These are phyloP conservation scores for Xiphias gladius DNA, from an alignment of 2,113 vertebrate genomes.

Conservation along the genomic window DNA sequence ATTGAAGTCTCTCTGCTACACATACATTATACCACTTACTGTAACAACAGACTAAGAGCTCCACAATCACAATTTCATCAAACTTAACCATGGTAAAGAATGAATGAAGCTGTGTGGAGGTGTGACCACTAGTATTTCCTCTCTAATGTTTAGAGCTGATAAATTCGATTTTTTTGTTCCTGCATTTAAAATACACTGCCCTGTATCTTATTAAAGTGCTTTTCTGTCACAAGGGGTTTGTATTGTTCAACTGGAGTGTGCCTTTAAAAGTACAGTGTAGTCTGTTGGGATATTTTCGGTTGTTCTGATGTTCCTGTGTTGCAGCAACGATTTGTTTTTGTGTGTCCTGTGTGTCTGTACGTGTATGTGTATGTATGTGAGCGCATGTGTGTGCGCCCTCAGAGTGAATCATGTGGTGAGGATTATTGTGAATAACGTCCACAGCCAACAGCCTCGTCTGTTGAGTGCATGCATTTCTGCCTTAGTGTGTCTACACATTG, in stretches of 20 bases:
- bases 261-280: slow-evolving; percentile 42
- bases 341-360: not conserved
- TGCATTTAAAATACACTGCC: not conserved
- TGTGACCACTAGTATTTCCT: not conserved
- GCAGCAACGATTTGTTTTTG: slow-evolving; percentile 11
- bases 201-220: slow-evolving; percentile 16
- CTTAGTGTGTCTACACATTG: slow-evolving; percentile 21
- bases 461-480: slow-evolving; percentile 61
- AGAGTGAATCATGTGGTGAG: slow-evolving; percentile 58
- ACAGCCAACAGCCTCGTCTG: slow-evolving; percentile 62
- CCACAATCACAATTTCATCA: not conserved
- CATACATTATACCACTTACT: not conserved
- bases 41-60: too few relatives aligned
- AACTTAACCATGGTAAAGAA: not conserved
- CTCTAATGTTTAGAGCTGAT: not conserved
- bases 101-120: not conserved
- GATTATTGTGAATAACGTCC: slow-evolving; percentile 71
- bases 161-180: not conserved
- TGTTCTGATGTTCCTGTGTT: slow-evolving; percentile 37
- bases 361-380: slow-evolving; percentile 6
- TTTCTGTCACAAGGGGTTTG: slow-evolving; percentile 20
- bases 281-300: slow-evolving; percentile 51
- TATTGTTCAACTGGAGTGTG: slow-evolving; percentile 21
- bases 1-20: slow-evolving; percentile 15
- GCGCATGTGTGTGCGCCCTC: slow-evolving; percentile 11